phyloP scores from a whole-genome alignment of 2,113 vertebrate species.

The Marcusenius ussheri region DNA sequence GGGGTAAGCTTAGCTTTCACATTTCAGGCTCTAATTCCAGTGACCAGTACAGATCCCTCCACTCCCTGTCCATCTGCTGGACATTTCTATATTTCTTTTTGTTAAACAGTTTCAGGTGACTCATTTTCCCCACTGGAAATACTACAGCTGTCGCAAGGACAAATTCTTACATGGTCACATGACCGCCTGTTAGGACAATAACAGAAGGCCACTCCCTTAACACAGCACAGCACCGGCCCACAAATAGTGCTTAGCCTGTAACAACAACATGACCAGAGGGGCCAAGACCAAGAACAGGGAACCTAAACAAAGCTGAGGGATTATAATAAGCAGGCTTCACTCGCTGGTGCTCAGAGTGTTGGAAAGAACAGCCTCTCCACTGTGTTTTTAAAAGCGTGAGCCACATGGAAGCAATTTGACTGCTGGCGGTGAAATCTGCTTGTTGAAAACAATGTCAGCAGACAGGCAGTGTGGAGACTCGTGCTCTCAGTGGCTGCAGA shows the following conservation, averaged over 20 bases:
- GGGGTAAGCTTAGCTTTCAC: neutral
- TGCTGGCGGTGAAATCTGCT: neutral
- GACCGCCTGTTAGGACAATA: conserved; percentile 1
- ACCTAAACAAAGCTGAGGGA: conserved; percentile 6
- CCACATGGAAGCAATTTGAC: neutral
- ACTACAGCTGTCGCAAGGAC: conserved; percentile 9
- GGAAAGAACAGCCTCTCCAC: conserved; percentile 1
- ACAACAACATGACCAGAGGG: conserved; percentile 10
- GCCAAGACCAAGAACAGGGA: conserved; percentile 5
- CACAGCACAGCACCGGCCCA: neutral
- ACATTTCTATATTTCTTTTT: neutral
- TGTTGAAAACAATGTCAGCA: neutral
- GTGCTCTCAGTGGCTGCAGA: conserved; percentile 75
- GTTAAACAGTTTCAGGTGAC: neutral
- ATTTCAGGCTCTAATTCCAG: neutral
- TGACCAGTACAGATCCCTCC: neutral
- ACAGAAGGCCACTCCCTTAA: neutral
- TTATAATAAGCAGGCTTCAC: conserved; percentile 10
- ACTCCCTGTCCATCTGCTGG: neutral
- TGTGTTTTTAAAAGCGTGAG: conserved; percentile 4
- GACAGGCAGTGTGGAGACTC: neutral
- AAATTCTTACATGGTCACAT: conserved; percentile 9
- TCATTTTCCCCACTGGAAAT: neutral
- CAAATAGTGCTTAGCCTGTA: conserved; percentile 16
- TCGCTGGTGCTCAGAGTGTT: neutral